A percentile compares a stretch with the other conserved stretches of the same genome.
Conservation (phyloP, 2,113 vertebrate genomes). For the Tiliqua scincoides region DNA sequence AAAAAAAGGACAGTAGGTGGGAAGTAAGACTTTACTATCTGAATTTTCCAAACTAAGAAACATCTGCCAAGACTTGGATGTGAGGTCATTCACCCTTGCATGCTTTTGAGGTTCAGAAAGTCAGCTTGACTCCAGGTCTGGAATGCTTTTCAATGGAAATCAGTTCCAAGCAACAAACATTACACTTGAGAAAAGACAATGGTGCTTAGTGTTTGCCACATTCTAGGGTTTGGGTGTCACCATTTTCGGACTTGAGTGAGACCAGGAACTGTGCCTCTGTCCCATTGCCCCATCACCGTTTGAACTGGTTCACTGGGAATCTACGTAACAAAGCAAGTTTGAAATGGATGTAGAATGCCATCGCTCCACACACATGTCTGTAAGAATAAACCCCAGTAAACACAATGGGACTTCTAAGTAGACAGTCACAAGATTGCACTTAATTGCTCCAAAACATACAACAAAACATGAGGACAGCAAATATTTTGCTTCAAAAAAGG, state of each 20-base stretch:
- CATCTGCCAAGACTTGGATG: conserved; percentile 25
- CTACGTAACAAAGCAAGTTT: not conserved
- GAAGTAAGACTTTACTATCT: conserved; percentile 42
- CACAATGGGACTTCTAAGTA: too few relatives aligned
- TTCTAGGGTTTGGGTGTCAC: not conserved
- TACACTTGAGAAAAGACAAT: not conserved
- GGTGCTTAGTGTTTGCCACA: too few relatives aligned
- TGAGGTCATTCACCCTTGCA: conserved; percentile 36
- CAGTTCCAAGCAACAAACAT: conserved; percentile 21
- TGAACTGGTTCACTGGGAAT: not conserved
- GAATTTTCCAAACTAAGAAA: conserved; percentile 49
- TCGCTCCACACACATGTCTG: not conserved
- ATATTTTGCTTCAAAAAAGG: conserved; percentile 57
- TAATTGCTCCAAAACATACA: conserved; percentile 56
- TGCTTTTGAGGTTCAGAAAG: conserved; percentile 27
- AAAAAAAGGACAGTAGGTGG: not conserved
- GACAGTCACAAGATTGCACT: too few relatives aligned
- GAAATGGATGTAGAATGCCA: not conserved
- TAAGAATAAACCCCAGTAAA: too few relatives aligned
- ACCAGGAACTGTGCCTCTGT: not conserved
- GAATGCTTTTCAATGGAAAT: conserved; percentile 51
- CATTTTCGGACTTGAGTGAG: not conserved
- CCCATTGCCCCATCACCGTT: not conserved
- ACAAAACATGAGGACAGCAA: conserved; percentile 46
- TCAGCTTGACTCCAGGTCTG: conserved; percentile 47